These are phyloP conservation scores for Acrobasis repandana DNA, from an alignment of 2,888 invertebrate species.

Conservation along the genomic window DNA sequence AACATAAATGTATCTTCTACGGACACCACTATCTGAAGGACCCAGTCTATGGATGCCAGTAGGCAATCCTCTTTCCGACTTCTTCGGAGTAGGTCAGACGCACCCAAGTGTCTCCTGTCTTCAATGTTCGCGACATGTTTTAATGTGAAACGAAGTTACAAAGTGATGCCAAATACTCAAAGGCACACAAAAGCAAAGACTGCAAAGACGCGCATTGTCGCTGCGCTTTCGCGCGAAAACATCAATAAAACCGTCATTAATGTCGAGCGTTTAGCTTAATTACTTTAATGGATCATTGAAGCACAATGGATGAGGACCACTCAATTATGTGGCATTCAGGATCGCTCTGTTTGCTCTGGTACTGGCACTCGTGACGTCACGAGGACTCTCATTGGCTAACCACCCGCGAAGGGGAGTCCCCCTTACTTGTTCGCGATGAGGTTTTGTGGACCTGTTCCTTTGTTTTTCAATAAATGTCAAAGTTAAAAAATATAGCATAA, in stretches of 20 bases:
- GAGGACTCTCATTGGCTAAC: conserved; percentile 70
- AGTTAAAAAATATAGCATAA: too few species aligned
- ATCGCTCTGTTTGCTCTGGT: conserved; percentile 66
- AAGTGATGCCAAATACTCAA: conserved; percentile 11
- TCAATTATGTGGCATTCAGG: conserved; percentile 76
- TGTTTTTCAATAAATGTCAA: background rate
- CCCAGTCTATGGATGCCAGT: too few species aligned
- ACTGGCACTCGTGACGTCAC: conserved; percentile 48
- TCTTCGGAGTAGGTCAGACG: too few species aligned
- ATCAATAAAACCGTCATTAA: conserved; percentile 69
- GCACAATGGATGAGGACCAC: conserved; percentile 70
- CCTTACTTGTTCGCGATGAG: conserved; percentile 33
- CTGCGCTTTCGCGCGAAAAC: conserved; percentile 56
- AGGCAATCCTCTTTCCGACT: too few species aligned
- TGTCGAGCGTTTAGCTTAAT: conserved; percentile 71
- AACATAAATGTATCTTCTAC: too few species aligned
- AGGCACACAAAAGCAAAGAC: conserved; percentile 21
- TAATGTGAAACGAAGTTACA: background rate
- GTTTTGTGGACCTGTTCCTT: conserved; percentile 26
- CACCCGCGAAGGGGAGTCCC: conserved; percentile 48
- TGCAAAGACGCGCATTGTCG: conserved; percentile 33
- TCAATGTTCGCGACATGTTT: background rate
- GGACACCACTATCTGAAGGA: too few species aligned
- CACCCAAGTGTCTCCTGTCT: too few species aligned
- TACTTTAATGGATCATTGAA: conserved; percentile 58